Evolutionary conservation across 92 coral and sea anemone species (phyloP).

Genomic region (Porites rus): DNA sequence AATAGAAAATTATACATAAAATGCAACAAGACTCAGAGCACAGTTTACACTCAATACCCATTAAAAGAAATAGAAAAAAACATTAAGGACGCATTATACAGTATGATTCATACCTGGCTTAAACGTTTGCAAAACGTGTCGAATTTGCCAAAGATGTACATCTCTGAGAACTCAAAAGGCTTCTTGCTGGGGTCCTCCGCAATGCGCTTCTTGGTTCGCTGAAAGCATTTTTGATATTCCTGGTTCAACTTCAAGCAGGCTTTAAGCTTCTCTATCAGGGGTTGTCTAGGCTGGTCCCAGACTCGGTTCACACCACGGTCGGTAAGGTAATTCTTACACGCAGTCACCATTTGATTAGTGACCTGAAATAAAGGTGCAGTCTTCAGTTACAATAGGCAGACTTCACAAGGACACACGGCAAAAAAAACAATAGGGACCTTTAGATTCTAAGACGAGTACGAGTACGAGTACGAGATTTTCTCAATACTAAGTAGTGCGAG

Average conservation of each 20-base stretch:
- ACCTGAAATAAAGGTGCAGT: slow-evolving; percentile 45
- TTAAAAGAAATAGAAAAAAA: not conserved
- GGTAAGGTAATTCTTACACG: slow-evolving; percentile 87
- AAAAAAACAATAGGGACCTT: no score
- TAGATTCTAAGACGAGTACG: no score
- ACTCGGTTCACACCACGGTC: slow-evolving; percentile 83
- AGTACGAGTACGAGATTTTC: no score
- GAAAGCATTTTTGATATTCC: slow-evolving; percentile 85
- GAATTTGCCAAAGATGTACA: slow-evolving; percentile 93
- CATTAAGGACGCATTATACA: not conserved
- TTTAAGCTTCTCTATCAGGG: slow-evolving; percentile 84
- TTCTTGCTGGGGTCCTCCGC: slow-evolving; percentile 84
- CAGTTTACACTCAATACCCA: not conserved
- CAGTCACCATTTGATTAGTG: slow-evolving; percentile 92
- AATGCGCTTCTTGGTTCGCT: slow-evolving; percentile 82
- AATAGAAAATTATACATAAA: not conserved
- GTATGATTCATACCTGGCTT: slow-evolving; percentile 58
- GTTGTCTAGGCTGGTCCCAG: slow-evolving; percentile 93
- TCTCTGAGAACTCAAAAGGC: slow-evolving; percentile 91
- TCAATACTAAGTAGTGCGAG: no score
- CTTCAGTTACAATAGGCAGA: not conserved
- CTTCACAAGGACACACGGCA: not conserved
- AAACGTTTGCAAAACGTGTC: slow-evolving; percentile 87
- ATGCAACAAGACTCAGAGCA: no score
- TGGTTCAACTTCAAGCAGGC: slow-evolving; percentile 78